These are phyloP conservation scores for Cottus gobio DNA, from an alignment of 2,113 vertebrate species.

Conservation along the genomic window DNA sequence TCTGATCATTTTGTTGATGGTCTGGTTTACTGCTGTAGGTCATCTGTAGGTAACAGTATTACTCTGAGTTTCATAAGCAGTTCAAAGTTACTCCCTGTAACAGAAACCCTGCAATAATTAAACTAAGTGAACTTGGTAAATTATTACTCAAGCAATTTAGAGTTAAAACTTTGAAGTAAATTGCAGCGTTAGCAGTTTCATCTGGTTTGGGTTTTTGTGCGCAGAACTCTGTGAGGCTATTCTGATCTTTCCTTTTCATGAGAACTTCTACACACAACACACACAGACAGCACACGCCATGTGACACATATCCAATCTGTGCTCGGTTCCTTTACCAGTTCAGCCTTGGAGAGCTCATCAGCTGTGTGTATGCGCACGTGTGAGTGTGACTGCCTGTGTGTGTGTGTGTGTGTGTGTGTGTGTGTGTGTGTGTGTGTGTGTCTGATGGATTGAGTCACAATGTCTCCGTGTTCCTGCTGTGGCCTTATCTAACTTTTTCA, in stretches of 20 bases:
- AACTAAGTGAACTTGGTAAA: not conserved
- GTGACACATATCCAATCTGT: conserved; percentile 57
- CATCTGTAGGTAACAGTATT: not conserved
- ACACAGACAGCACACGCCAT: conserved; percentile 27
- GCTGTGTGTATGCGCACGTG: conserved; percentile 22
- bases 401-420: conserved; percentile 18
- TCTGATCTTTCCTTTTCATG: conserved; percentile 3
- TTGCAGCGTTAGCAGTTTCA: conserved; percentile 23
- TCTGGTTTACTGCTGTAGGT: not conserved
- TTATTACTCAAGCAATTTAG: not conserved
- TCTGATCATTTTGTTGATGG: not conserved
- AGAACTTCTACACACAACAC: not conserved
- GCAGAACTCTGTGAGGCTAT: not conserved
- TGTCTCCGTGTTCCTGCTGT: conserved; percentile 43
- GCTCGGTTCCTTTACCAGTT: conserved; percentile 60
- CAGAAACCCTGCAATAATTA: not conserved
- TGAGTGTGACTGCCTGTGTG: conserved; percentile 18
- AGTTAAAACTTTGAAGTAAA: conserved; percentile 8
- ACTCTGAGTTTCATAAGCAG: not conserved
- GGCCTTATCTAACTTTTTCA: conserved; percentile 49
- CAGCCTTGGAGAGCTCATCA: conserved; percentile 53
- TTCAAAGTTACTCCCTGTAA: not conserved
- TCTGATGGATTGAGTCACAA: conserved; percentile 51
- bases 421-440: conserved; percentile 33
- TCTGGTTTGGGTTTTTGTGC: not conserved